Evolutionary conservation across 2,113 vertebrate species (phyloP), one percentile per base, ranked within the genome.

Genomic region (Dermatemys mawii): DNA sequence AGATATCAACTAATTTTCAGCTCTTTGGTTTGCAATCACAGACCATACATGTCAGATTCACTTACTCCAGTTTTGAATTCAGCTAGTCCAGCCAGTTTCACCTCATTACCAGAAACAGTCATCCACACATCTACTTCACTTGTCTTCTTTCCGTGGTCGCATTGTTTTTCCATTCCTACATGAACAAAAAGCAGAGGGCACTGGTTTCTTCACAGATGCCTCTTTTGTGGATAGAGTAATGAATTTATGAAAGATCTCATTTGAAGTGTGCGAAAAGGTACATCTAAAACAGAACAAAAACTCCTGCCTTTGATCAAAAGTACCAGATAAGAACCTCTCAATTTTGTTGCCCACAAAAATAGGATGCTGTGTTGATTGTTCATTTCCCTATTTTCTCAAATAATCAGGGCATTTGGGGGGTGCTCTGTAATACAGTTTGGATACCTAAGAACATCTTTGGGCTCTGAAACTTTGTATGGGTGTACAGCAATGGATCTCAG

Each of bases 1-100:
- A 96, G 93, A 94, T 92, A 94, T 96, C 96, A 97, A 94, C 50
- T 92, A 95, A 96, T 97, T 97, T 60, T 97, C 88, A 95, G 95
- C 96, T 95, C 93, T 87, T 94, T 60, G 82, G 70, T 76, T 95
- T 96, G 79, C 79, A 93, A 90, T 87, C 92, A 88, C 93, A 94
- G 92, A 96, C 94, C 88, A 41, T 89, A 94, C 75, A 92, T 94
- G 94, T 97, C 93, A 94, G 90, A 96, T 94, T 88, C 55, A 84
- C 88, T 94, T 92, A 95, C 85, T 94, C 96, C 86, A 93, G 14
- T 67, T 90, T 96, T 91, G 87, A 92, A 93, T 96, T 95, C 92
- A 92, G 81, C 86, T 88, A 67, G 95, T 95, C 93, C 93, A 88
- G 49, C 51, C 78, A 95, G 76, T 81, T 94, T 97, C 50, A 73